These are phyloP conservation scores for Agapostemon virescens DNA, from an alignment of 2,888 invertebrate genomes.

Conservation along the genomic window DNA sequence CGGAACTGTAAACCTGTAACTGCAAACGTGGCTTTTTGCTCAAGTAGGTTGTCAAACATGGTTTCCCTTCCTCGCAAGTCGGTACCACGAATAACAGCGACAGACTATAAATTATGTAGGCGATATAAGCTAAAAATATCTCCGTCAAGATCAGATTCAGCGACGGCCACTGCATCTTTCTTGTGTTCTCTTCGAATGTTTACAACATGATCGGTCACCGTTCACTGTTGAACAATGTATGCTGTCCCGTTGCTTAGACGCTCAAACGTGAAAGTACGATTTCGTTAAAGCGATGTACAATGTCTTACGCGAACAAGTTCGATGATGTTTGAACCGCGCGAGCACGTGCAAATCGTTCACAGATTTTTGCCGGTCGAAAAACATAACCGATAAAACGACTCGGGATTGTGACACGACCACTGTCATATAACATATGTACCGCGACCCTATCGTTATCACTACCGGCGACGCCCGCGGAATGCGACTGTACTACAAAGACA, in stretches of 20 bases:
- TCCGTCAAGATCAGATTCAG: conserved; percentile 84
- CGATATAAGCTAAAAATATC: conserved; percentile 86
- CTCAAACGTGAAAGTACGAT: not conserved
- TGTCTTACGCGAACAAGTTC: not conserved
- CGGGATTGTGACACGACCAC: not conserved
- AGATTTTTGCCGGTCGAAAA: not conserved
- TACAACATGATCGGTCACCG: not conserved
- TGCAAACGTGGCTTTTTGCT: conserved; percentile 86
- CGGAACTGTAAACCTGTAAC: conserved; percentile 86
- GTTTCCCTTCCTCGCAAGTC: conserved; percentile 84
- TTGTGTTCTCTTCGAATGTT: not conserved
- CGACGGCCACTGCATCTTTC: conserved; percentile 80
- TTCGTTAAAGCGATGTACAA: too few relatives aligned
- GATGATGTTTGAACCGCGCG: not conserved
- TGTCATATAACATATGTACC: not conserved
- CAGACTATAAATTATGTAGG: conserved; percentile 89
- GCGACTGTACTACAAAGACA: not conserved
- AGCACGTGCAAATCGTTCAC: not conserved
- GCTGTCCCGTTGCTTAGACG: not conserved
- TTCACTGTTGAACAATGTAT: not conserved
- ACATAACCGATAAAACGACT: not conserved
- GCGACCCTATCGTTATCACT: too few relatives aligned
- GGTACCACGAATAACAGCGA: conserved; percentile 88
- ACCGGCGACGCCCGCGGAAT: not conserved
- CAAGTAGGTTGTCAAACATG: conserved; percentile 87